Base-by-base conservation (phyloP, 2,113 vertebrate species). In the Silurus meridionalis region DNA sequence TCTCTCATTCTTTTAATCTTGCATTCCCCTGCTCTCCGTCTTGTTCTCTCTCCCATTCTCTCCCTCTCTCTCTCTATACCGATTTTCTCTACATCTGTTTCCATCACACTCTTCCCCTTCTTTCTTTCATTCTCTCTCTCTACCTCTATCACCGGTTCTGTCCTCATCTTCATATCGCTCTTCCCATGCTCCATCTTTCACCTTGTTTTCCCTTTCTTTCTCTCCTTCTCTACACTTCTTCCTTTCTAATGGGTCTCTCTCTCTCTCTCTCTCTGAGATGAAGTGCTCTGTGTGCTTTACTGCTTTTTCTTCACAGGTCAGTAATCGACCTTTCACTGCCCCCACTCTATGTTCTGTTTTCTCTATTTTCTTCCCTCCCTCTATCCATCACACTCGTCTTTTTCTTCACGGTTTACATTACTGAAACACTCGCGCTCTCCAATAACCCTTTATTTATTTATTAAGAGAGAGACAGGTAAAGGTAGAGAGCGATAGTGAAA, bases 301-400 rank as follows among this genome's bases (percentile, higher is more conserved):
- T 64, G 37, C 57, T 87, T 61, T 88, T 60, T 77, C 77, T 81
- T 91, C 77, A 88, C 88, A 83, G 86, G 82, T 84, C 89, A 86
- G 55, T 85, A 66, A 87, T 80, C 86, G 66, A 85, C 86, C 88
- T 85, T 86, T 90, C 83, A 83, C 80, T 57, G 74, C 81, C 17
- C 57, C 23, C 87, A 83, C 86, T 86, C 60, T 61, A 71, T 85
- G 78, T 86, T 71, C 63, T 84, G 28, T 86, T 63, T 83, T 11
- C 28, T 23, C 37, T 83, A 71, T 78, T 86, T 86, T 84, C 50
- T 69, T 82, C 6, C 0, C 50, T 78, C 55, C 60, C 72, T 53
- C 57, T 25, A 66, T 74, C 80, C 64, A 80, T 88, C 87, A 60
- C 83, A 53, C 58, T 86, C 57, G 37, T 37, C 37, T 37, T 37